Evolutionary conservation across 2,888 invertebrate species (phyloP).

Genomic region (Lasioglossum leucozonium): DNA sequence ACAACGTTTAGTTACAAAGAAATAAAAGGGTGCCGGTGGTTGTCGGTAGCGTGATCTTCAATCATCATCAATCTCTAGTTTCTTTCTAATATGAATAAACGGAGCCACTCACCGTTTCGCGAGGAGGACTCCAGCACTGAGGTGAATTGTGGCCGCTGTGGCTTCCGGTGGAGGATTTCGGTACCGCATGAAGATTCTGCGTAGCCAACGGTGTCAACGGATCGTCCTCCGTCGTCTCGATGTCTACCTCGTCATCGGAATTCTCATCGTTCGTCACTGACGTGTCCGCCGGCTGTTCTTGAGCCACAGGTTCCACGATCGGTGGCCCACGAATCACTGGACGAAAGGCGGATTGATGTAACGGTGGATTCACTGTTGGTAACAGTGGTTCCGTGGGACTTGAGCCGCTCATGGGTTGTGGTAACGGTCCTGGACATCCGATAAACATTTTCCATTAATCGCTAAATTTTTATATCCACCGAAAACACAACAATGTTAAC

Average conservation of each 20-base stretch:
- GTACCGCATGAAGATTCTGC: conserved; percentile 73
- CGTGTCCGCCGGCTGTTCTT: conserved; percentile 77
- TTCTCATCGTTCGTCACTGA: conserved; percentile 86
- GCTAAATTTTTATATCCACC: background rate
- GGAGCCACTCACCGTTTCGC: conserved; percentile 85
- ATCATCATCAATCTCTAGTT: background rate
- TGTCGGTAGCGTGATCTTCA: background rate
- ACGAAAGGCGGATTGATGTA: conserved; percentile 87
- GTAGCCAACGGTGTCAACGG: conserved; percentile 77
- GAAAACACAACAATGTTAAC: background rate
- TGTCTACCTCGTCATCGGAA: conserved; percentile 93
- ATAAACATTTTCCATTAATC: background rate
- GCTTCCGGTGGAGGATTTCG: conserved; percentile 77
- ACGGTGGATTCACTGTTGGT: conserved; percentile 78
- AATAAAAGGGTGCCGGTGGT: background rate
- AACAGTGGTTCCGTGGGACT: conserved; percentile 78
- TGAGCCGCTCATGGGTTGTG: conserved; percentile 84
- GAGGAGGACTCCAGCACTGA: conserved; percentile 85
- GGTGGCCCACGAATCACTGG: conserved; percentile 84
- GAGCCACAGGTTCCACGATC: conserved; percentile 77
- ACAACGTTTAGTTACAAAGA: background rate
- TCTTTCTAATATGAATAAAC: background rate
- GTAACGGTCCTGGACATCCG: conserved; percentile 80
- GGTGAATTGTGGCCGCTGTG: conserved; percentile 79
- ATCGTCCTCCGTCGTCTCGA: conserved; percentile 94